Base-by-base conservation (phyloP, 2,888 invertebrate species). In the Aromia moschata region DNA sequence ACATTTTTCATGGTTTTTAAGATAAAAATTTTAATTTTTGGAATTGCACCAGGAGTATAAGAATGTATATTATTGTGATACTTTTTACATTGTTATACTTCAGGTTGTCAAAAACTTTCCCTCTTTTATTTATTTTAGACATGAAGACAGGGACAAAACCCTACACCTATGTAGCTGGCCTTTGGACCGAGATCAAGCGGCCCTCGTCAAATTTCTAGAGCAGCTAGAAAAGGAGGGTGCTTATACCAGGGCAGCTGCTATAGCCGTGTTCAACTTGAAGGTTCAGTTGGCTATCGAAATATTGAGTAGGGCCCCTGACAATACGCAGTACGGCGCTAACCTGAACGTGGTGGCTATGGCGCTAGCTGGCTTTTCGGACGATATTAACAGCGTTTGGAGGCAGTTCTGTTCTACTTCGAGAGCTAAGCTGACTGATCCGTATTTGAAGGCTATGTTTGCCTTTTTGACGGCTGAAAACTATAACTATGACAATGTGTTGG, bases 81-180 rank as follows among this genome's bases (percentile, higher is more conserved):
- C n/a, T n/a, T n/a, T n/a, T n/a, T n/a, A n/a, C n/a, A n/a, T n/a
- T n/a, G n/a, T n/a, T n/a, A n/a, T n/a, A n/a, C n/a, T n/a, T n/a
- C n/a, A n/a, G n/a, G n/a, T n/a, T n/a, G n/a, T n/a, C n/a, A n/a
- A n/a, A n/a, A n/a, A n/a, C n/a, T n/a, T n/a, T n/a, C n/a, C n/a
- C n/a, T n/a, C n/a, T n/a, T n/a, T n/a, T n/a, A n/a, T n/a, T n/a
- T n/a, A n/a, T n/a, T n/a, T 57, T 72, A 89, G 90, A 72, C 89
- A 89, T 67, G 86, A 86, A 46, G 91, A 91, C 77, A 86, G 95
- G 62, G 89, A 90, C 67, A 87, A 89, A 76, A 93, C 93, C 1
- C 82, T 96, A 62, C 89, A 90, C 77, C 83, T 96, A 62, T 96
- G 96, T 83, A 94, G 94, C 14, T 97, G 96, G 96, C 87, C 88